Base-by-base conservation (phyloP, 2,888 invertebrate genomes). In the Antheraea assamensis region DNA sequence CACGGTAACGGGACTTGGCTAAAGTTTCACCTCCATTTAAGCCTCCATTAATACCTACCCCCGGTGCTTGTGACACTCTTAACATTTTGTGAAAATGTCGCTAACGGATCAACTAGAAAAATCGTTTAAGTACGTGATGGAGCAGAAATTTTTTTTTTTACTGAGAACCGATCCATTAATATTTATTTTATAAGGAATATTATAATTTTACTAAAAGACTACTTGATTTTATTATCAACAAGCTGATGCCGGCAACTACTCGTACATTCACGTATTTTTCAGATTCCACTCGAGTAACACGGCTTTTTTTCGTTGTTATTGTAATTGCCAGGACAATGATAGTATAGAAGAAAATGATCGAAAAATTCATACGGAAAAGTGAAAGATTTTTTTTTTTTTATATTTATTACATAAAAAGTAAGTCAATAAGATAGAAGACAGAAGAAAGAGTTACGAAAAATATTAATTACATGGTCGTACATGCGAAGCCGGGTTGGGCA, bases 1-100 rank as follows among this genome's bases (percentile, higher is more conserved):
- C 86, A 85, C 87, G 88, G 91, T 91, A 92, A 93, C 89, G 90
- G 89, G 89, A 91, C 91, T 92, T 92, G 85, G 89, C 87, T 85
- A 88, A 90, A 92, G 90, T 93, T 93, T 90, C 88, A 92, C 92
- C 91, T 91, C 91, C 90, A 91, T 92, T 93, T 88, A 89, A 89
- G 88, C 87, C 84, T 83, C 89, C 88, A 88, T 89, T 89, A 90
- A 91, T 90, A 90, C 88, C 87, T 87, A 83, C 85, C 85, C 68
- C 82, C 83, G 86, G 83, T 83, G 85, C 84, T 84, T 85, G 85
- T 83, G 84, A 84, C 85, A 82, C 84, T 86, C 85, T 87, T 86
- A 83, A 83, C 85, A 82, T 84, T 83, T 85, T 85, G 80, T 85
- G 80, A 85, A 84, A 74, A 71, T 71, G 74, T 66, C 64, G 58